These are phyloP conservation scores for Thamnophis sirtalis DNA, from an alignment of 2,113 vertebrate species.

Conservation along the genomic window DNA sequence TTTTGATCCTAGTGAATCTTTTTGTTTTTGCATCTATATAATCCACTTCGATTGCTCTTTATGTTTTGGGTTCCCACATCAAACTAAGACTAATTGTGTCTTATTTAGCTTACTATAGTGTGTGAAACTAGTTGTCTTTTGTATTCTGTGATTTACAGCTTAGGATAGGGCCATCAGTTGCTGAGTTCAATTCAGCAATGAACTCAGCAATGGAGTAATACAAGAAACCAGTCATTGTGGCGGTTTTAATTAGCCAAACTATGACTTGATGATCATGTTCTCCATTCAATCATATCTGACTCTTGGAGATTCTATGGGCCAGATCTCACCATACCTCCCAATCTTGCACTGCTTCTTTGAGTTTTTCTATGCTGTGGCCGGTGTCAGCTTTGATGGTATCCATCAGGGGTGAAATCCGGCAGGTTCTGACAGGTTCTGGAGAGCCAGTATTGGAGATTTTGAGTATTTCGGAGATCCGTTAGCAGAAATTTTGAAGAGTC, in stretches of 20 bases:
- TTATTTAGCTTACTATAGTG: not conserved
- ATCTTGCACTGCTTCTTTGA: not conserved
- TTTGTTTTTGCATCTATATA: constrained; percentile 32
- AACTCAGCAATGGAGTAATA: not conserved
- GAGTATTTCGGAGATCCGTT: too few relatives aligned
- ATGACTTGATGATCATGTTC: not conserved
- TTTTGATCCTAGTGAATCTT: not conserved
- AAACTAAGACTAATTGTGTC: not conserved
- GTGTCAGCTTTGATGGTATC: not conserved
- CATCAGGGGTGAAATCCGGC: not conserved
- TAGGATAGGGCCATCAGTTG: not conserved
- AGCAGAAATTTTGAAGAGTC: too few relatives aligned
- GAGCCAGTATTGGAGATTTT: too few relatives aligned
- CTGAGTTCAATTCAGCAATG: not conserved
- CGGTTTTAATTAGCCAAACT: not conserved
- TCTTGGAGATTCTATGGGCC: not conserved
- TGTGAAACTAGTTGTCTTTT: not conserved
- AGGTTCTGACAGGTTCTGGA: too few relatives aligned
- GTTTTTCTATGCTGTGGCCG: not conserved
- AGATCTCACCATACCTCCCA: not conserved
- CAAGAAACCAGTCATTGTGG: not conserved
- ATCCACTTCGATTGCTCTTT: not conserved
- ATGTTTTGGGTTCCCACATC: not conserved
- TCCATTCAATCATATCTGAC: not conserved
- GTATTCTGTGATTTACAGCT: not conserved